Evolutionary conservation across 2,888 invertebrate species (phyloP).

Genomic region (Drosophila birchii): DNA sequence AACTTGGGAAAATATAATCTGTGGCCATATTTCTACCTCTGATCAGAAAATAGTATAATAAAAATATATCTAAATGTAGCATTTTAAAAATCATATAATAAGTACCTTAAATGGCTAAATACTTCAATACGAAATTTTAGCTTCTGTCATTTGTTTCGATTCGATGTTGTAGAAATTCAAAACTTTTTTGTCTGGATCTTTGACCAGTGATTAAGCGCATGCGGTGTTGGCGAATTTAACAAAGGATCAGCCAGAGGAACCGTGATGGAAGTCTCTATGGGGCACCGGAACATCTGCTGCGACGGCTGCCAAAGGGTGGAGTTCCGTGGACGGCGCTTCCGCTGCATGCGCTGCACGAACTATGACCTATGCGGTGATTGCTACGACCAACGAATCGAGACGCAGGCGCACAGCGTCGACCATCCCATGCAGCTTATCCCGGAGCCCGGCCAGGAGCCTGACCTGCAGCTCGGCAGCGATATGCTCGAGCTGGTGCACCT

Average conservation of each 20-base stretch:
- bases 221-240: constrained; percentile 1
- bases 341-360: constrained; percentile 66
- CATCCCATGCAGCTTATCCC: constrained; percentile 73
- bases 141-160: constrained; percentile 16
- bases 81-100: background rate
- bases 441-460: constrained; percentile 19
- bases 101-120: background rate
- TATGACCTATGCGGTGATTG: constrained; percentile 68
- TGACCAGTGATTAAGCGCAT: constrained; percentile 14
- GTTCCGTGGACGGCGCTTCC: constrained; percentile 66
- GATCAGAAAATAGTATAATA: no score
- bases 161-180: constrained; percentile 27
- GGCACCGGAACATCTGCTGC: constrained; percentile 60
- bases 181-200: constrained; percentile 18
- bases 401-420: constrained; percentile 49
- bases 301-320: constrained; percentile 63
- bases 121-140: background rate
- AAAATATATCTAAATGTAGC: background rate
- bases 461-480: constrained; percentile 46
- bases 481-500: constrained; percentile 57
- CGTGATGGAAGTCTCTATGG: constrained; percentile 39
- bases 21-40: no score
- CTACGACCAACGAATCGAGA: constrained; percentile 56
- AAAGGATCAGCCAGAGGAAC: background rate
- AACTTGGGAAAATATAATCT: no score